Conservation (phyloP, 2,113 vertebrate species). For the human region GRCh38 chrX:104094501-104095000, state of each 20-base stretch:
- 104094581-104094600: rapidly evolving
- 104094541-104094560: too few species aligned
- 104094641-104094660: too few species aligned
- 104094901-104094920: not conserved
- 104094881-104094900: not conserved
- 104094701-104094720: not conserved
- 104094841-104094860: not conserved
- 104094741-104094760: not conserved
- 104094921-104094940: not conserved
- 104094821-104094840: not conserved
- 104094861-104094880: not conserved
- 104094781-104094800: not conserved
- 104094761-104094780: not conserved
- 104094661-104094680: too few species aligned
- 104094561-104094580: too few species aligned
- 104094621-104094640: too few species aligned
- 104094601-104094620: too few species aligned
- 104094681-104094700: not conserved
- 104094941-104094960: not conserved
- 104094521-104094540: too few species aligned
- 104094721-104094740: not conserved
- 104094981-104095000: not conserved
- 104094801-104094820: not conserved
- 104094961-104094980: not conserved
- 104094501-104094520: too few species aligned